phyloP scores from a whole-genome alignment of 2,797 vertebrate genomes.

The Gymnodraco acuticeps region DNA sequence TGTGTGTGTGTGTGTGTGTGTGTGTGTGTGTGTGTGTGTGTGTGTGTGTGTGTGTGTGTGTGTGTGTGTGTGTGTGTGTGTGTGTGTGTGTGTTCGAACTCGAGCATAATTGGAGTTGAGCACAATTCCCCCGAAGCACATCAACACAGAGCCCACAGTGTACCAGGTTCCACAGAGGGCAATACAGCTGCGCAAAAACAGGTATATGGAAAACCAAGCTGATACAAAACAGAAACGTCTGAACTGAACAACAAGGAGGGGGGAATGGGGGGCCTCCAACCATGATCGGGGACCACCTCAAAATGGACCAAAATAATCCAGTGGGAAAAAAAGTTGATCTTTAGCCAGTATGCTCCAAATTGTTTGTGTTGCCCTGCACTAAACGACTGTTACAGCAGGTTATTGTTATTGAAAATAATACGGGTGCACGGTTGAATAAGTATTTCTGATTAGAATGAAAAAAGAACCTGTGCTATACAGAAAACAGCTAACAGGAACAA shows the following conservation, averaged over 20 bases:
- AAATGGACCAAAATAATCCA: slow-evolving; percentile 36
- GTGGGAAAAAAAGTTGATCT: slow-evolving; percentile 30
- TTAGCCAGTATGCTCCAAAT: slow-evolving; percentile 34
- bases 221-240: slow-evolving; percentile 81
- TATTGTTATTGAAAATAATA: slow-evolving; percentile 9
- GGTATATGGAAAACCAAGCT: slow-evolving; percentile 71
- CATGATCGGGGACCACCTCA: slow-evolving; percentile 54
- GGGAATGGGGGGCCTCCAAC: slow-evolving; percentile 21
- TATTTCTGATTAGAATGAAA: not conserved
- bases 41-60: not conserved
- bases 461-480: not conserved
- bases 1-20: slow-evolving; percentile 11
- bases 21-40: slow-evolving; percentile 6
- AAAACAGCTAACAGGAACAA: not conserved
- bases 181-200: slow-evolving; percentile 75
- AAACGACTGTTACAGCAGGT: slow-evolving; percentile 41
- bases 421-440: not conserved
- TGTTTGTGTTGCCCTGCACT: slow-evolving; percentile 36
- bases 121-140: slow-evolving; percentile 65
- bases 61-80: not conserved
- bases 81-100: slow-evolving; percentile 13
- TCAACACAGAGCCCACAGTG: slow-evolving; percentile 72
- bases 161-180: slow-evolving; percentile 55
- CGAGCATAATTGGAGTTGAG: slow-evolving; percentile 64
- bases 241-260: slow-evolving; percentile 66